A percentile compares a stretch with the other conserved stretches of the same genome.
Evolutionary conservation across 1,140 invertebrate genomes (phyloP).

Genomic region (Zaprionus davidi): DNA sequence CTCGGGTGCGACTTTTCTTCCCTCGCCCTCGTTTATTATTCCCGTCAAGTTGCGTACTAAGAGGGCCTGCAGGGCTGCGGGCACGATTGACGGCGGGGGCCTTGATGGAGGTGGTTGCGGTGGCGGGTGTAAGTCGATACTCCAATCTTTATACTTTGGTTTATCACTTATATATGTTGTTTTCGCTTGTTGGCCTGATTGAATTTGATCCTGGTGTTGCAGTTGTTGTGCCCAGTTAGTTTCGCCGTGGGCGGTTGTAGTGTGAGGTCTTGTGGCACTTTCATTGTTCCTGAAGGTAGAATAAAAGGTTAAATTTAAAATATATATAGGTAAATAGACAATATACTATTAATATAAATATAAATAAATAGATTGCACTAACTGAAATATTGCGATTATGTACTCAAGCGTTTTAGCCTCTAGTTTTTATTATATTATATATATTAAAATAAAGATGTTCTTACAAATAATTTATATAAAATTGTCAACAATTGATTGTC

Average conservation of each 20-base stretch:
- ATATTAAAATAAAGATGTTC: not conserved
- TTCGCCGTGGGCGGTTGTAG: conserved; percentile 10
- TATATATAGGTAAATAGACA: not conserved
- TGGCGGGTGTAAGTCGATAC: conserved; percentile 49
- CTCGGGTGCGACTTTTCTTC: not conserved
- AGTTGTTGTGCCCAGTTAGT: conserved; percentile 11
- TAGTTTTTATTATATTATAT: not conserved
- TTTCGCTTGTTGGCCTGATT: conserved; percentile 11
- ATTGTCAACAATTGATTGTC: not conserved
- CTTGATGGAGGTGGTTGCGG: conserved; percentile 49
- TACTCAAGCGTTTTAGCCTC: too few relatives aligned
- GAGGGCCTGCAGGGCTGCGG: conserved; percentile 16
- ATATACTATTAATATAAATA: too few relatives aligned
- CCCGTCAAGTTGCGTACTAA: conserved; percentile 38
- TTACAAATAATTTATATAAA: not conserved
- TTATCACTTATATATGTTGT: conserved; percentile 32
- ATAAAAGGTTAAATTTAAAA: not conserved
- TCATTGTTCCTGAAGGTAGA: conserved; percentile 54
- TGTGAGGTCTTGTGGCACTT: conserved; percentile 43
- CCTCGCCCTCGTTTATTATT: not conserved
- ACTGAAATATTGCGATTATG: too few relatives aligned
- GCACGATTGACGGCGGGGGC: conserved; percentile 46
- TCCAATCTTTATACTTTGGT: conserved; percentile 25
- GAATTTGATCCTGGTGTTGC: conserved; percentile 12
- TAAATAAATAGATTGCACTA: too few relatives aligned